Base-by-base conservation (phyloP, 2,888 invertebrate genomes). In the Amphipoea lucens region DNA sequence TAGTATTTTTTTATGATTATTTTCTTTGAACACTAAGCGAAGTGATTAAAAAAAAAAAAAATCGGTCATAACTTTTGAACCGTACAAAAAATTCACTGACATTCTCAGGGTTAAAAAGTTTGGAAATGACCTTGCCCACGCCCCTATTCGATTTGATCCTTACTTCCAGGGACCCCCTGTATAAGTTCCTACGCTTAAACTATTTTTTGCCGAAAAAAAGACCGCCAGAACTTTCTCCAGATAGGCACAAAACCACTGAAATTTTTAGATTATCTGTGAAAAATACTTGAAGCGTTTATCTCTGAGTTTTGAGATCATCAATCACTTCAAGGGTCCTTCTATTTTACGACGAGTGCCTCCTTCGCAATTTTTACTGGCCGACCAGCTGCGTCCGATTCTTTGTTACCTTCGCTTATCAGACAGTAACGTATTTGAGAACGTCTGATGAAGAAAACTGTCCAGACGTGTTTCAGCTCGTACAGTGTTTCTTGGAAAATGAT, bases 271-370 rank as follows among this genome's bases (percentile, higher is more conserved):
- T 82, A 75, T 69, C 78, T 75, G 48, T 17, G 69, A 82, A 82
- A 78, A 82, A 85, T 54, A 78, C 75, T 76, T 75, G n/a, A 51
- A 82, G 60, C 85, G 54, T 76, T 83, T 84, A 85, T 84, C 82
- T 78, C 75, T 51, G 54, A 85, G 82, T 78, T 85, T 74, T 76
- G 12, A 82, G 85, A 85, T 85, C 84, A 85, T 83, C 83, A 87
- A 87, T 87, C 79, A 83, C 74, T 69, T 80, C 81, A 72, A n/a
- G 62, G 77, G 77, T 81, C 42, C 65, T 76, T 68, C 20, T 72
- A 79, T 70, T 85, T 87, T 81, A 79, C 67, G 83, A 85, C 67
- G 83, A 85, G 83, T 80, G 76, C 79, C 85, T 74, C 73, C 73
- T 72, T 85, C 68, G 77, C 70, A 79, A 77, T 87, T 87, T 87